phyloP scores from a whole-genome alignment of 2,797 vertebrate genomes.

The Lutjanus campechanus region DNA sequence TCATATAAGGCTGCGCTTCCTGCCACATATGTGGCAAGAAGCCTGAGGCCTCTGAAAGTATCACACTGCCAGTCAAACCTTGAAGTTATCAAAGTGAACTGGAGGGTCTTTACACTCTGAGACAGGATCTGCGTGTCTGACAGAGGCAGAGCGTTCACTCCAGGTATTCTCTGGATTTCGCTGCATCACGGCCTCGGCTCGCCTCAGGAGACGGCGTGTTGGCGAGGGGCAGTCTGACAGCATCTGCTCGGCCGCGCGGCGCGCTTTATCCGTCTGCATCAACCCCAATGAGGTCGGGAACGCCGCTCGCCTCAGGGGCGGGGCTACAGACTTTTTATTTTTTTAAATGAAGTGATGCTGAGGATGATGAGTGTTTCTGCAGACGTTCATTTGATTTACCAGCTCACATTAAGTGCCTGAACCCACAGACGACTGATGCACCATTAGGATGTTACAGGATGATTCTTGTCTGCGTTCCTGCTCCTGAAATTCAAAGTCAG shows the following conservation, averaged over 20 bases:
- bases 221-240: slow-evolving; percentile 23
- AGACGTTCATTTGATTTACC: slow-evolving; percentile 17
- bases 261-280: slow-evolving; percentile 1
- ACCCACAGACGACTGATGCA: background rate
- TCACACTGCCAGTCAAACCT: background rate
- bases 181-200: slow-evolving; percentile 18
- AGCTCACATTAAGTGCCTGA: slow-evolving; percentile 12
- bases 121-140: background rate
- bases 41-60: background rate
- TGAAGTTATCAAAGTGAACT: background rate
- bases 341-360: background rate
- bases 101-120: background rate
- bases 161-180: slow-evolving; percentile 7
- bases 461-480: background rate
- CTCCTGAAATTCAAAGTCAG: background rate
- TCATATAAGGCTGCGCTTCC: no score
- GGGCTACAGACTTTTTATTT: no score
- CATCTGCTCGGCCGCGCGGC: slow-evolving; percentile 18
- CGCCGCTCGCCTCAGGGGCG: background rate
- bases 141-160: background rate
- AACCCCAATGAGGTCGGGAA: slow-evolving; percentile 1
- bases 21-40: background rate
- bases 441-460: background rate
- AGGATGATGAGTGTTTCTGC: background rate
- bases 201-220: background rate